These are phyloP conservation scores for Euzophera pinguis DNA, from an alignment of 2,888 invertebrate genomes.

Conservation along the genomic window DNA sequence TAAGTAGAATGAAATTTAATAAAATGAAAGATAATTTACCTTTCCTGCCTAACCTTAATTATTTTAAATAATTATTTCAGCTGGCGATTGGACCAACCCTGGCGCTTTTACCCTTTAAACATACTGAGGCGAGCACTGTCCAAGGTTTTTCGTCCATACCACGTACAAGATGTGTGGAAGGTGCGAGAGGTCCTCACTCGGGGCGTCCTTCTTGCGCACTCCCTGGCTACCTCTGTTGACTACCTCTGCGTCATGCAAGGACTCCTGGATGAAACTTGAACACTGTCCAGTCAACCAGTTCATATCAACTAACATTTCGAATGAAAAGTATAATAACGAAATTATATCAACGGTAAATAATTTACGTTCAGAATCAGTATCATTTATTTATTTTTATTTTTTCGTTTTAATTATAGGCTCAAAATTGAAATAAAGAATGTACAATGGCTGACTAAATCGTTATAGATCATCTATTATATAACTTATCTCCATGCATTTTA, in stretches of 20 bases:
- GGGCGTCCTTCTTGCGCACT: conserved; percentile 63
- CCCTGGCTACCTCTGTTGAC: conserved; percentile 70
- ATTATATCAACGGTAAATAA: background rate
- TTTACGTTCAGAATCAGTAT: no score
- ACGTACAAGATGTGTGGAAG: conserved; percentile 51
- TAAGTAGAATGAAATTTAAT: no score
- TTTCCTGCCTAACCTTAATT: background rate
- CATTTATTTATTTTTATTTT: no score
- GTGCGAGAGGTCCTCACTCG: conserved; percentile 68
- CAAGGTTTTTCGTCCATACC: conserved; percentile 36
- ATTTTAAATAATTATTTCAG: conserved; percentile 30
- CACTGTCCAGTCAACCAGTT: background rate
- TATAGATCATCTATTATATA: background rate
- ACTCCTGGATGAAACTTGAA: conserved; percentile 56
- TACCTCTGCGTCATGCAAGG: conserved; percentile 74
- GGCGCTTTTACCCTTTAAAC: conserved; percentile 51
- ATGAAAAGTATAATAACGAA: background rate
- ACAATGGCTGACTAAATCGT: background rate
- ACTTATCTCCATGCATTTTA: background rate
- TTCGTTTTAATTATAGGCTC: no score
- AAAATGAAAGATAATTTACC: background rate
- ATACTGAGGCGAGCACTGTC: conserved; percentile 44
- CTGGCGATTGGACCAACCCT: conserved; percentile 57
- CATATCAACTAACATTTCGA: background rate
- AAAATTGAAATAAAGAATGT: no score